These are phyloP conservation scores for Drosophila demipolita DNA, from an alignment of 2,888 invertebrate species.

Conservation along the genomic window DNA sequence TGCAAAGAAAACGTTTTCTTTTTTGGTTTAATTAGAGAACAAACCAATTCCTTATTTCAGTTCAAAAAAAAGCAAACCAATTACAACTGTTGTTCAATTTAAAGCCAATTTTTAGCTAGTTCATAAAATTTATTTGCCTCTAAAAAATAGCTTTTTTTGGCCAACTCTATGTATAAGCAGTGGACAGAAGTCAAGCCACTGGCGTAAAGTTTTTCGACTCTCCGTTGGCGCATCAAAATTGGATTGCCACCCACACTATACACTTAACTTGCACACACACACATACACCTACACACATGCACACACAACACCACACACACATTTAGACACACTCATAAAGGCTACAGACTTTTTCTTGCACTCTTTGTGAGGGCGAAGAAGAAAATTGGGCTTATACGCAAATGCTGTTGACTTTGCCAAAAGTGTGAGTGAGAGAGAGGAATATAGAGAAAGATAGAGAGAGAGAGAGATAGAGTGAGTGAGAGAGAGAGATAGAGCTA, in stretches of 20 bases:
- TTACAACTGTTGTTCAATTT: background rate
- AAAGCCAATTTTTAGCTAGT: background rate
- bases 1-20: background rate
- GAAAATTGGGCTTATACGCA: conserved; percentile 10
- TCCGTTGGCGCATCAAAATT: conserved; percentile 64
- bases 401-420: conserved; percentile 32
- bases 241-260: conserved; percentile 64
- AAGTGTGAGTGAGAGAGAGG: background rate
- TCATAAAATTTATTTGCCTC: background rate
- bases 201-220: conserved; percentile 41
- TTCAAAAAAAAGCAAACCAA: background rate
- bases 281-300: background rate
- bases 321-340: background rate
- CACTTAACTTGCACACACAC: background rate
- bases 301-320: background rate
- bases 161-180: background rate
- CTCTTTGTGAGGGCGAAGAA: background rate
- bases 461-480: background rate
- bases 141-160: conserved; percentile 4
- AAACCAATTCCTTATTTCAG: background rate
- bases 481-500: background rate
- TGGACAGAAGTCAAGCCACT: conserved; percentile 46
- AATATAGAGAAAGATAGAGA: background rate
- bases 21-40: background rate
- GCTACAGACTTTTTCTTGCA: background rate